Evolutionary conservation across 1,140 invertebrate genomes (phyloP).

Genomic region (Drosophila ohnishii): DNA sequence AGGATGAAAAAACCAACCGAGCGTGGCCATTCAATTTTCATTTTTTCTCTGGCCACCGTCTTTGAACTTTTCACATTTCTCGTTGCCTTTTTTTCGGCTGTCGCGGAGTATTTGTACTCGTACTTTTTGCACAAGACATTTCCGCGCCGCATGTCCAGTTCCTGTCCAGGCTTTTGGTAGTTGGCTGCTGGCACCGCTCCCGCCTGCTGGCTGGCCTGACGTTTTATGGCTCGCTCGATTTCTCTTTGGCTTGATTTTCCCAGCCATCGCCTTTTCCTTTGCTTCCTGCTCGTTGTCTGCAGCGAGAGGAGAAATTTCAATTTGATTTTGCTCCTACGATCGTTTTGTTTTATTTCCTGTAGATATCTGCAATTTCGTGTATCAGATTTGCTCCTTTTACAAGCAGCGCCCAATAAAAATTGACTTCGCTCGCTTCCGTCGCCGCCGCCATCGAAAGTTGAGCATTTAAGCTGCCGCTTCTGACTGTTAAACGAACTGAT

Average conservation of each 20-base stretch:
- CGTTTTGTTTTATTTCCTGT: conserved; percentile 62
- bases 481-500: conserved; percentile 51
- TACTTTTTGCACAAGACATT: conserved; percentile 73
- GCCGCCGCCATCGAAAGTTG: conserved; percentile 24
- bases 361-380: conserved; percentile 57
- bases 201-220: conserved; percentile 26
- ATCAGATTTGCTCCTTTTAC: conserved; percentile 54
- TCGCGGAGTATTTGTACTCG: conserved; percentile 75
- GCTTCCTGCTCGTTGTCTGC: conserved; percentile 32
- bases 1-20: conserved; percentile 50
- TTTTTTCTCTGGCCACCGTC: conserved; percentile 66
- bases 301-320: conserved; percentile 47
- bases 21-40: conserved; percentile 76
- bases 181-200: conserved; percentile 17
- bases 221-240: conserved; percentile 62
- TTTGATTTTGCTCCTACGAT: conserved; percentile 53
- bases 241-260: conserved; percentile 47
- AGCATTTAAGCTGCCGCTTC: conserved; percentile 46
- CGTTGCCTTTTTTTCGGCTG: conserved; percentile 60
- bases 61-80: conserved; percentile 79
- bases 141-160: conserved; percentile 78
- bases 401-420: conserved; percentile 51
- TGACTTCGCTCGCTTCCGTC: conserved; percentile 46
- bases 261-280: conserved; percentile 27
- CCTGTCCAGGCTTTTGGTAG: conserved; percentile 47